These are phyloP conservation scores for Julus scanicus DNA, from an alignment of 2,888 invertebrate genomes.

Conservation along the genomic window DNA sequence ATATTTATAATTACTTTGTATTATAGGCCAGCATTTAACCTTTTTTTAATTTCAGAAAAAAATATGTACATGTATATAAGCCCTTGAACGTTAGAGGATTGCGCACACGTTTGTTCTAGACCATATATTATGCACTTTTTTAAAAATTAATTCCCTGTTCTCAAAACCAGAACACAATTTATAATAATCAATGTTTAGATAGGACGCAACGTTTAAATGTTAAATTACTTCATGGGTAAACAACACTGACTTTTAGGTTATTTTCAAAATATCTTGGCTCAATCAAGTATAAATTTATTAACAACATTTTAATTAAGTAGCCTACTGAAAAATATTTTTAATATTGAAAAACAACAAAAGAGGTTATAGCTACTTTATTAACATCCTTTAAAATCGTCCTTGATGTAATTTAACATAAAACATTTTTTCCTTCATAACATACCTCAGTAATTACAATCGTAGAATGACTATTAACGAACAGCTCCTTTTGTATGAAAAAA, in stretches of 20 bases:
- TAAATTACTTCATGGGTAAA: background rate
- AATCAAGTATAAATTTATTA: background rate
- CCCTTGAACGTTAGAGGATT: background rate
- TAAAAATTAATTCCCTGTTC: background rate
- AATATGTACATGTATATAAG: constrained; percentile 10
- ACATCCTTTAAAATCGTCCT: background rate
- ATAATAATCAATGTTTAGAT: background rate
- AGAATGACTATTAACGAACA: background rate
- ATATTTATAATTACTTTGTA: background rate
- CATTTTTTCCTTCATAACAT: background rate
- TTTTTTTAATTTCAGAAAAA: background rate
- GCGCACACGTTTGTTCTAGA: background rate
- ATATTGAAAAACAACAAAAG: too few species aligned
- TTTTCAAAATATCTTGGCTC: background rate
- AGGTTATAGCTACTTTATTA: background rate
- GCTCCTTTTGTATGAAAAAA: background rate
- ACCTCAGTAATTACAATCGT: background rate
- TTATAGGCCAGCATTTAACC: background rate
- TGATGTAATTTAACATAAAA: background rate
- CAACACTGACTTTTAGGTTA: background rate
- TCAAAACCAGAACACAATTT: background rate
- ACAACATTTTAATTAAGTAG: background rate
- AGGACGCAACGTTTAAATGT: background rate
- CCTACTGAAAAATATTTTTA: too few species aligned
- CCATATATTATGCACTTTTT: background rate